Conservation (phyloP, 2,113 vertebrate genomes). For the Phalacrocorax brasilianus region DNA sequence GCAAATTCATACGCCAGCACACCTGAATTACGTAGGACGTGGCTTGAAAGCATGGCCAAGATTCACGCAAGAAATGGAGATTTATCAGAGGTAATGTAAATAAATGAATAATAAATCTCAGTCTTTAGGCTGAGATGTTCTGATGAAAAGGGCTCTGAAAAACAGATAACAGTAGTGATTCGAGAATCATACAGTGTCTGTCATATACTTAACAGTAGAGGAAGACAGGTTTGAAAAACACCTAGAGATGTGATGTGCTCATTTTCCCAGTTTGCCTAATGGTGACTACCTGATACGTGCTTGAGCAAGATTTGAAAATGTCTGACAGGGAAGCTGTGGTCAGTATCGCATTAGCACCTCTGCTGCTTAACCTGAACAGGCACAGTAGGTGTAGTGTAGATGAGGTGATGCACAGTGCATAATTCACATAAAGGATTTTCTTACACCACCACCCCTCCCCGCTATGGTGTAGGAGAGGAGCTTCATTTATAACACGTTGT, state of each 20-base stretch:
- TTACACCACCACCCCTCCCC: background rate
- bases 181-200: background rate
- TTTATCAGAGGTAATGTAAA: slow-evolving; percentile 88
- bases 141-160: background rate
- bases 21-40: slow-evolving; percentile 92
- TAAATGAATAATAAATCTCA: background rate
- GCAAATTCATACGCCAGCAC: slow-evolving; percentile 98
- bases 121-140: background rate
- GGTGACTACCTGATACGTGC: accelerated
- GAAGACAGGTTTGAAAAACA: background rate
- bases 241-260: background rate
- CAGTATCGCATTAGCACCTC: background rate
- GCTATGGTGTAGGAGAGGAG: accelerated
- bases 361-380: background rate
- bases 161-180: background rate
- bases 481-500: accelerated
- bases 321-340: background rate
- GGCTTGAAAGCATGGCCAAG: slow-evolving; percentile 99
- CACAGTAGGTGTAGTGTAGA: background rate
- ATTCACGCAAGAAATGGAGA: slow-evolving; percentile 95
- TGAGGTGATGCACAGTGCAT: background rate
- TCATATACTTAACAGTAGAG: background rate
- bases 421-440: background rate
- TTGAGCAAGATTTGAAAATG: background rate
- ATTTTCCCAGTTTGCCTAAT: background rate